Evolutionary conservation across 92 coral and sea anemone genomes (phyloP).

Genomic region (Pocillopora meandrina): DNA sequence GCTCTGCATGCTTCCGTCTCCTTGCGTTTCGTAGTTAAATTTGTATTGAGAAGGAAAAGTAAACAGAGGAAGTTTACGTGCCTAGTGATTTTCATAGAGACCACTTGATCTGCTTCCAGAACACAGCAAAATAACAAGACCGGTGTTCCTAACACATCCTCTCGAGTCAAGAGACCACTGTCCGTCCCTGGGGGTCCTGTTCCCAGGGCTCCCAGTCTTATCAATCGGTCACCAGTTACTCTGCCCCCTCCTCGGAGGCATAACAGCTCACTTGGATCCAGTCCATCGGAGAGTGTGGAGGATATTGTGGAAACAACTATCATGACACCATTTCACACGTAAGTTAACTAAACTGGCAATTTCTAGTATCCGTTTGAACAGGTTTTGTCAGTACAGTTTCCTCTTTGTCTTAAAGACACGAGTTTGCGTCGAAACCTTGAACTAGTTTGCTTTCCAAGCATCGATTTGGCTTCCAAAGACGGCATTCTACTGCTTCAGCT

Average conservation of each 20-base stretch:
- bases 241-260: constrained; percentile 35
- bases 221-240: constrained; percentile 18
- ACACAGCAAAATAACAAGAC: constrained; percentile 11
- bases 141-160: not conserved
- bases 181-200: constrained; percentile 25
- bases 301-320: constrained; percentile 58
- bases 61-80: not conserved
- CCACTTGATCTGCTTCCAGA: not conserved
- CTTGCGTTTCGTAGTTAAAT: too few relatives aligned
- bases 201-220: constrained; percentile 1
- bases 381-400: too few relatives aligned
- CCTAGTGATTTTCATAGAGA: not conserved
- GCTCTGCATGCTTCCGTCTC: too few relatives aligned
- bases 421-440: too few relatives aligned
- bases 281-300: constrained; percentile 60
- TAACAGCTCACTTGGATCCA: constrained; percentile 46
- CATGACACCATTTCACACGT: constrained; percentile 63
- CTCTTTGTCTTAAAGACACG: too few relatives aligned
- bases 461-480: too few relatives aligned
- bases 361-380: not conserved
- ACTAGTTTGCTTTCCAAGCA: too few relatives aligned
- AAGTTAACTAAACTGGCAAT: constrained; percentile 4
- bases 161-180: constrained; percentile 33
- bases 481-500: too few relatives aligned
- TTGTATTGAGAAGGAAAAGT: not conserved